Evolutionary conservation across 1,140 invertebrate species (phyloP), one percentile per base, ranked within the genome.

Genomic region (Onthophagus taurus): DNA sequence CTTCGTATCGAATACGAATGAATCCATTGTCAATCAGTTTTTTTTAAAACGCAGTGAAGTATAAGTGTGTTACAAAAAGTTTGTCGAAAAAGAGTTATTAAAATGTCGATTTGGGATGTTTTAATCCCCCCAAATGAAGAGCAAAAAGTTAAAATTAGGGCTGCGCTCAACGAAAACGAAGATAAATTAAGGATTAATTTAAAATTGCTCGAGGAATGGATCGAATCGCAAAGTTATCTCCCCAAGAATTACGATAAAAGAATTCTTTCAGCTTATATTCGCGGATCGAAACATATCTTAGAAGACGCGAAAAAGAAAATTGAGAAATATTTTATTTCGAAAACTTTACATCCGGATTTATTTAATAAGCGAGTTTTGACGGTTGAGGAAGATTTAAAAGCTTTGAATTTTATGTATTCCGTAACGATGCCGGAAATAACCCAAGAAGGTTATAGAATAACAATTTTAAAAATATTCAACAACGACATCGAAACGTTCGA

Each of bases 401-500:
- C 53, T 17, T 49, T 59, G 31, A 43, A 62, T 39, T 41, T 52
- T 5, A 57, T 63, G 65, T 67, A 55, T 63, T 20, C 74, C 63
- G 67, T 68, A 13, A 16, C 48, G 4, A 24, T 65, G 26, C 73
- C 74, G 0, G 65, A 70, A 48, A 56, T 61, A 44, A 76, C 74
- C 1, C 45, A 64, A 12, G 73, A 76, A 48, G 74, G 74, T 0
- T 69, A 72, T 57, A 65, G 70, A 50, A 64, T 78, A 5, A 58
- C 72, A 2, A 47, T 76, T 5, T 76, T 75, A 58, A 64, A 71
- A 8, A 53, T 78, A 12, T 53, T 64, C 0, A 70, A 74, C 31
- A 60, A 57, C 21, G 73, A 77, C 53, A 68, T 73, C 23, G 67
- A 66, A 31, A 72, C 72, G 47, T 56, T 76, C 39, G 68, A 69